Conservation (phyloP, 1,140 invertebrate species). For the Cecropterus lyciades region DNA sequence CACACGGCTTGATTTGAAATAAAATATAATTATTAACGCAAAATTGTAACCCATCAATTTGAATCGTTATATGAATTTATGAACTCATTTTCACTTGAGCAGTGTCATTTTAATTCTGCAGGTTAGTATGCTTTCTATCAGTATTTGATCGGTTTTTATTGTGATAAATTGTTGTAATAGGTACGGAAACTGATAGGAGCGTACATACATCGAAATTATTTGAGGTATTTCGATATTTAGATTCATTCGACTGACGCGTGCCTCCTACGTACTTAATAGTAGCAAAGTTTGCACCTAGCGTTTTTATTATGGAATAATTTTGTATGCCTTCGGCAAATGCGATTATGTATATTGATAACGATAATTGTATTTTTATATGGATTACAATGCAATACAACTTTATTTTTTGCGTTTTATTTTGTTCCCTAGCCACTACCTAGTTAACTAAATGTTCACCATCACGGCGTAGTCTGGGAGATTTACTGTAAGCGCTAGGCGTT, state of each 20-base stretch:
- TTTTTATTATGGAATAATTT: conserved; percentile 56
- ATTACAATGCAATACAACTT: conserved; percentile 73
- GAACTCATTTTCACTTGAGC: not conserved
- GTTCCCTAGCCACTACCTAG: not conserved
- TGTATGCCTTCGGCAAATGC: conserved; percentile 69
- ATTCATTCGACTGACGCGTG: conserved; percentile 62
- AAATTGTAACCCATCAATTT: too few species aligned
- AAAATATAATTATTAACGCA: too few species aligned
- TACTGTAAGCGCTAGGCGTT: too few species aligned
- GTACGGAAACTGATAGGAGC: conserved; percentile 13
- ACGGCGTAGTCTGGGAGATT: too few species aligned
- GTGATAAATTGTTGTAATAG: conserved; percentile 30
- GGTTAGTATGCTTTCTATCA: conserved; percentile 14
- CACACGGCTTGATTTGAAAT: too few species aligned
- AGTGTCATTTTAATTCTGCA: not conserved
- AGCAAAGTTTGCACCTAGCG: conserved; percentile 59
- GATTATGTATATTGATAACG: conserved; percentile 76
- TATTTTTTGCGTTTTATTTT: conserved; percentile 48
- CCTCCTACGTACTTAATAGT: conserved; percentile 58
- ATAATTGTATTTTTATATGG: conserved; percentile 82
- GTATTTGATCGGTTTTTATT: conserved; percentile 30
- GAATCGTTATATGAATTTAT: too few species aligned
- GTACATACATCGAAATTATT: not conserved
- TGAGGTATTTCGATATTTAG: too few species aligned
- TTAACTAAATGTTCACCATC: too few species aligned